Evolutionary conservation across 2,888 invertebrate species (phyloP).

Genomic region (Agrochola macilenta): DNA sequence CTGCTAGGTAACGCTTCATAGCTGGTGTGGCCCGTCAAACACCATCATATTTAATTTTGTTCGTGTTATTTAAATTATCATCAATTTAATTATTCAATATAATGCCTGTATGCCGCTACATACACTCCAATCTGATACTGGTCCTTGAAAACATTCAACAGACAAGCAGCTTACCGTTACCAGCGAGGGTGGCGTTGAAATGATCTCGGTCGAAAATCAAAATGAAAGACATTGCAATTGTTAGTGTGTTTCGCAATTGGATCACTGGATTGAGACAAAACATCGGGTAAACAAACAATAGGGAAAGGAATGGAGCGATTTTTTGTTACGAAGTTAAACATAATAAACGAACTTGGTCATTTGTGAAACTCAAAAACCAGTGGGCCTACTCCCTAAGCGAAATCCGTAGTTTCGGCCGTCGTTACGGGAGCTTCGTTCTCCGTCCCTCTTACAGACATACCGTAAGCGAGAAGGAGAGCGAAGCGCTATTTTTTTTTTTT

Average conservation of each 20-base stretch:
- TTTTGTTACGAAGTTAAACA: not conserved
- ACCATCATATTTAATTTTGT: not conserved
- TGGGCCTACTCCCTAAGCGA: no score
- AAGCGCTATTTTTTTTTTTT: no score
- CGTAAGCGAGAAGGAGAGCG: no score
- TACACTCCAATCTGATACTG: not conserved
- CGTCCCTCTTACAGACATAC: no score
- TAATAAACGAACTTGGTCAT: not conserved
- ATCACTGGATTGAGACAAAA: not conserved
- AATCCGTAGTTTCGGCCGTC: no score
- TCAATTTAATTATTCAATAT: not conserved
- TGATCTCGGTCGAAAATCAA: no score
- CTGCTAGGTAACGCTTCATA: not conserved
- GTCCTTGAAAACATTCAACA: no score
- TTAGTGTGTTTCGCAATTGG: no score
- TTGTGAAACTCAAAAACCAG: not conserved
- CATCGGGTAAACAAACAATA: not conserved
- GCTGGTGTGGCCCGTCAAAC: not conserved
- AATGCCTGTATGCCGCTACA: not conserved
- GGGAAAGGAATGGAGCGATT: not conserved
- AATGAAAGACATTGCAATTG: no score
- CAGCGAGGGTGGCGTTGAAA: no score
- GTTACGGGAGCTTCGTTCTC: no score
- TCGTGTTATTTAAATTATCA: not conserved
- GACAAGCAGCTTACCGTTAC: no score